Base-by-base conservation (phyloP, 2,113 vertebrate genomes). In the Indri indri region DNA sequence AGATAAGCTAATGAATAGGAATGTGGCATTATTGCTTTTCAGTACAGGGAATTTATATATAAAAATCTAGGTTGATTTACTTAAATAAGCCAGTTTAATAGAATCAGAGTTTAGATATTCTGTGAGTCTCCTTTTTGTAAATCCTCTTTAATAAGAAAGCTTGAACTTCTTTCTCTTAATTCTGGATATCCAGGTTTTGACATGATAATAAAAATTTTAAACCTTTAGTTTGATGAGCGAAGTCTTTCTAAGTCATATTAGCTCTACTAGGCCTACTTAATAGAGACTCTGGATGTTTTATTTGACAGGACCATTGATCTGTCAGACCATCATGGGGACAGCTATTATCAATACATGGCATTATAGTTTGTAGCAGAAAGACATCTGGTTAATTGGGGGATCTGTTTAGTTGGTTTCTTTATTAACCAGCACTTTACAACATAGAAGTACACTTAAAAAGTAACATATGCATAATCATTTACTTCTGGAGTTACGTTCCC, bases 111-210 rank as follows among this genome's bases (percentile, higher is more conserved):
- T 85, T 0, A 63, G 45, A 47, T 5, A 81, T 37, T 61, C 18
- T 59, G 3, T 4, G 13, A 61, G 1, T 37, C 25, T 90, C 12
- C 22, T 9, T 89, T 85, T 89, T 57, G n/a, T 83, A 61, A 96
- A 65, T 37, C 17, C 13, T 90, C 57, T 25, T 85, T 85, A 74
- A 8, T 7, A 91, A 65, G 76, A 93, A 88, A 94, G 37, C 8
- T 71, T 22, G 13, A 96, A 47, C 4, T 83, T 90, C 40, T 77
- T 95, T 40, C 22, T 93, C 95, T 88, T 93, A 73, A 23, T 83
- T 80, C 40, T 70, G 42, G 47, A 16, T 91, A 54, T 74, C 14
- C 93, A 85, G 20, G 13, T 83, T 70, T 91, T 96, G 77, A 81
- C 20, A 86, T 57, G 61, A 80, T 59, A 68, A 88, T 92, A 65